Evolutionary conservation across 2,797 vertebrate species (phyloP).

Genomic region (Siniperca obscura): DNA sequence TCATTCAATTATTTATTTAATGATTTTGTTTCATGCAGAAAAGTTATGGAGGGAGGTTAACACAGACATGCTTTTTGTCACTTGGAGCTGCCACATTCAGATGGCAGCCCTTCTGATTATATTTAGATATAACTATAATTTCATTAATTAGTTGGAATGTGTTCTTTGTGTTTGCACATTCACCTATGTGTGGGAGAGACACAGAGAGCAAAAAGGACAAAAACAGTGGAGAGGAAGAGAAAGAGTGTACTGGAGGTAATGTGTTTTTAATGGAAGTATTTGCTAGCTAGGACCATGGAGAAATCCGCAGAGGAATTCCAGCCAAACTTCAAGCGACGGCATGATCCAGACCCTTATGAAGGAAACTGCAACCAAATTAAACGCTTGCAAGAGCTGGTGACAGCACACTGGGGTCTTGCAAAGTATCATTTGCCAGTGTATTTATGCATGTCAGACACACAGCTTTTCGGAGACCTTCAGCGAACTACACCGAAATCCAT

Average conservation of each 20-base stretch:
- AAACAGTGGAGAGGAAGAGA: constrained; percentile 6
- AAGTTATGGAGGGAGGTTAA: background rate
- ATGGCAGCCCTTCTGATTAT: constrained; percentile 17
- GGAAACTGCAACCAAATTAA: constrained; percentile 49
- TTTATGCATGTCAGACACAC: constrained; percentile 45
- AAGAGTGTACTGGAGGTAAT: constrained; percentile 14
- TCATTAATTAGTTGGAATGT: constrained; percentile 29
- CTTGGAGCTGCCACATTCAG: constrained; percentile 40
- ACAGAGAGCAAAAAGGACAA: constrained; percentile 8
- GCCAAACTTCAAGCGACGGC: constrained; percentile 10
- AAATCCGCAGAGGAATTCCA: constrained; percentile 23
- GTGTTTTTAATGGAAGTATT: constrained; percentile 33
- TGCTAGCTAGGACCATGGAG: constrained; percentile 50
- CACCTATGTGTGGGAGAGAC: background rate
- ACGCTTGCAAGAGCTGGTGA: constrained; percentile 9
- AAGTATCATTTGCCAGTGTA: constrained; percentile 53
- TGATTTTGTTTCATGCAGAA: constrained; percentile 9
- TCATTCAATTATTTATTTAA: background rate
- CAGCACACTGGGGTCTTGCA: constrained; percentile 25
- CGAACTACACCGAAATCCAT: constrained; percentile 39
- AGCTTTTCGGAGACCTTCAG: constrained; percentile 42
- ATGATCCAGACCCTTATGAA: constrained; percentile 29
- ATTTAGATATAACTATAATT: constrained; percentile 33
- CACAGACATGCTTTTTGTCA: background rate
- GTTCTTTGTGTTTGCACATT: constrained; percentile 4